These are phyloP conservation scores for Upupa epops DNA, from an alignment of 2,113 vertebrate species.

Conservation along the genomic window DNA sequence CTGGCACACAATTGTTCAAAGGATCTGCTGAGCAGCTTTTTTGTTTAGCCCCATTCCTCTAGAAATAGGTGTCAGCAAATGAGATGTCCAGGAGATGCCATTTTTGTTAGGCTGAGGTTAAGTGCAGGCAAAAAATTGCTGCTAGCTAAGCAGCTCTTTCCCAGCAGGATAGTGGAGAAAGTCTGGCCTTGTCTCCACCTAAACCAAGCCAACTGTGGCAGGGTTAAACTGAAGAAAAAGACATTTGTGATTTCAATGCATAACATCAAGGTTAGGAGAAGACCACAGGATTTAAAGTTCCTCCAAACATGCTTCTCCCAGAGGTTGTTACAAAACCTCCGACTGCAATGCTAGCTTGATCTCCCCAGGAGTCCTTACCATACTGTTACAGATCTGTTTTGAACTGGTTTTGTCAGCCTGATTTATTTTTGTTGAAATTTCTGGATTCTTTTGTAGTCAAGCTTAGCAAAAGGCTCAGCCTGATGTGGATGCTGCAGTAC, in stretches of 20 bases:
- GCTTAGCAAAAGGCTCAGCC: background rate
- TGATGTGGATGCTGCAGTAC: background rate
- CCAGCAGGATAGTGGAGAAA: background rate
- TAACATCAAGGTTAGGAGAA: background rate
- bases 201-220: background rate
- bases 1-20: background rate
- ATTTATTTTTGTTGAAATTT: background rate
- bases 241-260: background rate
- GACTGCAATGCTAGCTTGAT: background rate
- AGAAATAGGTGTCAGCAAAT: background rate
- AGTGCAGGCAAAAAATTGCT: background rate
- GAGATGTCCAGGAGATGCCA: background rate
- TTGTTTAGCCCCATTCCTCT: background rate
- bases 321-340: background rate
- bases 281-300: fast-evolving
- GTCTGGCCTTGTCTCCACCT: background rate
- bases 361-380: background rate
- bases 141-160: background rate
- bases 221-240: background rate
- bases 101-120: background rate
- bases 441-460: background rate
- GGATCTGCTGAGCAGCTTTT: background rate
- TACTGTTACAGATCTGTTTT: background rate
- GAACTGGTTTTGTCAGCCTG: background rate
- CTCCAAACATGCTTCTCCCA: background rate